These are phyloP conservation scores for Tragelaphus imberbis DNA, from an alignment of 2,113 vertebrate genomes.

Conservation along the genomic window DNA sequence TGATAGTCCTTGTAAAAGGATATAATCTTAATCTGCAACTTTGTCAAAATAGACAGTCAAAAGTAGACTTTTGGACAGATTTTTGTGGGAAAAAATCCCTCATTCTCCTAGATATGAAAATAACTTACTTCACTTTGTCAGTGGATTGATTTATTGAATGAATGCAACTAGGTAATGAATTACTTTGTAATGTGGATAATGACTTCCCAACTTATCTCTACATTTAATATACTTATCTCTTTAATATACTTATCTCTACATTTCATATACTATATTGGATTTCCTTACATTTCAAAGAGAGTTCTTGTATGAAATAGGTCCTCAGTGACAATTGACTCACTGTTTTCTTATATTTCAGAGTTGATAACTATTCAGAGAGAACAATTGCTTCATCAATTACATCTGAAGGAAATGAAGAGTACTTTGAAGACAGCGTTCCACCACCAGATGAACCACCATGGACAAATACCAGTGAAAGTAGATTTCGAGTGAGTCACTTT, in stretches of 20 bases:
- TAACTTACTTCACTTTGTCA: not conserved
- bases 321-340: not conserved
- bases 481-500: not conserved
- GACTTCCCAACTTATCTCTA: not conserved
- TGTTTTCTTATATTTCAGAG: constrained; percentile 38
- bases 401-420: constrained; percentile 13
- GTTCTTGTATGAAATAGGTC: not conserved
- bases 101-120: not conserved
- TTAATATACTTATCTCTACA: too few species aligned
- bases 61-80: not conserved
- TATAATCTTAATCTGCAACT: not conserved
- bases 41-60: not conserved
- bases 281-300: not conserved
- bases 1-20: not conserved
- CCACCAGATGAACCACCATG: not conserved
- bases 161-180: not conserved
- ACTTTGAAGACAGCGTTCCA: not conserved
- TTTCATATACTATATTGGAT: not conserved
- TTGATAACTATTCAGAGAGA: constrained; percentile 13
- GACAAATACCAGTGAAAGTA: not conserved
- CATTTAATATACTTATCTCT: too few species aligned
- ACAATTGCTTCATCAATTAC: not conserved
- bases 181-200: not conserved
- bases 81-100: not conserved
- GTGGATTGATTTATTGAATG: not conserved